phyloP scores from a whole-genome alignment of 2,888 invertebrate species.

The Stratiomys singularior region DNA sequence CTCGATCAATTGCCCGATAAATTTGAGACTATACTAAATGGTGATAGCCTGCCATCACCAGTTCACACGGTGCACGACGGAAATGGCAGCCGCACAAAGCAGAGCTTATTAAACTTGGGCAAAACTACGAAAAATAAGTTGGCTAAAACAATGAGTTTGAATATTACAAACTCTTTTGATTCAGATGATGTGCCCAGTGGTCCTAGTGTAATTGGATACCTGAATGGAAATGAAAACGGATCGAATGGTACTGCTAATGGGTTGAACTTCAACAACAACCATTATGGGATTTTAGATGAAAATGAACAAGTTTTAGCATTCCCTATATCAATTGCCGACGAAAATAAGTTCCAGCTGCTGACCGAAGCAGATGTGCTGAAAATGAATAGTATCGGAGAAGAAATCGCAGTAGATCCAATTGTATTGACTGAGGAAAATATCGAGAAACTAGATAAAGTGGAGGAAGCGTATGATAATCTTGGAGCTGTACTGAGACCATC shows the following conservation, averaged over 20 bases:
- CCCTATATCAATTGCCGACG: conserved; percentile 70
- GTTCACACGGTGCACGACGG: not conserved
- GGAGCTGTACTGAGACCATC: conserved; percentile 63
- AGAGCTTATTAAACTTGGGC: conserved; percentile 60
- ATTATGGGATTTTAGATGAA: conserved; percentile 53
- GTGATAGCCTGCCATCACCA: conserved; percentile 48
- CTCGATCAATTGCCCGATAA: conserved; percentile 65
- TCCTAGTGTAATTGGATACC: not conserved
- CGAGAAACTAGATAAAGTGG: conserved; percentile 56
- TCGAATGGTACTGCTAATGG: conserved; percentile 52
- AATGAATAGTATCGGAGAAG: conserved; percentile 64
- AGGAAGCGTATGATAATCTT: conserved; percentile 57
- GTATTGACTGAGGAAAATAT: conserved; percentile 57
- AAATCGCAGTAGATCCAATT: conserved; percentile 55
- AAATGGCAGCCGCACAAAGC: conserved; percentile 56
- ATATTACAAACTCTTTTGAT: conserved; percentile 52
- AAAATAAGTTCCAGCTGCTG: conserved; percentile 74
- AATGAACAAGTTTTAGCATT: conserved; percentile 75
- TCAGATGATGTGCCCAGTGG: conserved; percentile 49
- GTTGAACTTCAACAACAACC: conserved; percentile 58
- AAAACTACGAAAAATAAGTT: conserved; percentile 64
- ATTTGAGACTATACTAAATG: conserved; percentile 54
- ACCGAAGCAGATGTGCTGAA: conserved; percentile 73
- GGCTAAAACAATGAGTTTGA: conserved; percentile 62
- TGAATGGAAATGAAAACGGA: conserved; percentile 36